Conservation (phyloP, 1,140 invertebrate genomes). For the Drosophila ercepeae region DNA sequence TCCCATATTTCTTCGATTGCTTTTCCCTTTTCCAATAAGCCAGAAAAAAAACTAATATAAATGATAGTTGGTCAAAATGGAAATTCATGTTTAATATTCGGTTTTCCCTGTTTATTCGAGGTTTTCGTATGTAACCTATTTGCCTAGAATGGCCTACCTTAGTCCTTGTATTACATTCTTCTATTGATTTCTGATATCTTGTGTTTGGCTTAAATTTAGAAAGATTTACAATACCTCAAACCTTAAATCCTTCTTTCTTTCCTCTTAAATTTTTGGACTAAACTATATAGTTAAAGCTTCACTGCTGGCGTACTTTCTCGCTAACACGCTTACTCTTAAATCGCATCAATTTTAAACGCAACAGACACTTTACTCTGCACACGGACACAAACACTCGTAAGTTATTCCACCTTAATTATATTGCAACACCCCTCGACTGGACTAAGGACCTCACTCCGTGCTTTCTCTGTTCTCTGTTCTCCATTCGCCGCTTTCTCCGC, state of each 20-base stretch:
- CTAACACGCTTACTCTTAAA: slow-evolving; percentile 52
- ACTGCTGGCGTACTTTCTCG: slow-evolving; percentile 24
- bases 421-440: slow-evolving; percentile 66
- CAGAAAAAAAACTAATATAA: slow-evolving; percentile 2
- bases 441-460: neutral
- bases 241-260: too few species aligned
- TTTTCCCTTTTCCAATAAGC: slow-evolving; percentile 15
- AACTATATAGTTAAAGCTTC: slow-evolving; percentile 26
- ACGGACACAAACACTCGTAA: slow-evolving; percentile 43
- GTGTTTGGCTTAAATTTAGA: too few species aligned
- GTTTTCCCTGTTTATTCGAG: neutral
- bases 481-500: too few species aligned
- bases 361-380: slow-evolving; percentile 51
- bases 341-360: slow-evolving; percentile 73
- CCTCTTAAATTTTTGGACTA: slow-evolving; percentile 7
- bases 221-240: too few species aligned
- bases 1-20: slow-evolving; percentile 36
- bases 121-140: slow-evolving; percentile 1
- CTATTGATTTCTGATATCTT: too few species aligned
- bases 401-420: slow-evolving; percentile 81
- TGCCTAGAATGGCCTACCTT: slow-evolving; percentile 6
- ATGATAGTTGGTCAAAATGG: slow-evolving; percentile 32
- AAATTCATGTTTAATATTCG: slow-evolving; percentile 46
- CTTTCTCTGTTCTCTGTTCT: neutral
- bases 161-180: too few species aligned